These are phyloP conservation scores for Clivina fossor DNA, from an alignment of 2,888 invertebrate genomes.

Conservation along the genomic window DNA sequence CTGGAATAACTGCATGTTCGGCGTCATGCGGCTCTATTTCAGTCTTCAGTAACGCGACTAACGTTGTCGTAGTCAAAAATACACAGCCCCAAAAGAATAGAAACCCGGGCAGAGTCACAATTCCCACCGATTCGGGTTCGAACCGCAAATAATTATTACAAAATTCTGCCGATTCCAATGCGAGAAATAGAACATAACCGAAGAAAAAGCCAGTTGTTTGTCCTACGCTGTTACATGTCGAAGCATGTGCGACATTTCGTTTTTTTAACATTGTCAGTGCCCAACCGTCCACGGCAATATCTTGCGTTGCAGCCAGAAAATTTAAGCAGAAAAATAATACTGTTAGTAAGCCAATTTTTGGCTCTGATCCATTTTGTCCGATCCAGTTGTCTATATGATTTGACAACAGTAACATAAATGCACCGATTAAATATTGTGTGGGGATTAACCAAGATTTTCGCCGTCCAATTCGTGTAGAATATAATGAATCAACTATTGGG, in stretches of 20 bases:
- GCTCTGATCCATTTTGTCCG: conserved; percentile 61
- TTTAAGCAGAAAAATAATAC: conserved; percentile 87
- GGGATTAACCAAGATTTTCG: conserved; percentile 96
- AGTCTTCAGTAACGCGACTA: conserved; percentile 85
- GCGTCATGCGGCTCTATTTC: conserved; percentile 63
- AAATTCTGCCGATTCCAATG: conserved; percentile 93
- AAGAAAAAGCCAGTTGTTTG: conserved; percentile 97
- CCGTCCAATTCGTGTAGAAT: conserved; percentile 80
- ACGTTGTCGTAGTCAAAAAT: conserved; percentile 86
- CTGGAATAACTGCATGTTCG: conserved; percentile 50
- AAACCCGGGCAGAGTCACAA: conserved; percentile 67
- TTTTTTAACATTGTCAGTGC: conserved; percentile 97
- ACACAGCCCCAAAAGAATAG: conserved; percentile 93
- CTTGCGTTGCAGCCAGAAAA: conserved; percentile 97
- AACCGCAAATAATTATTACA: conserved; percentile 89
- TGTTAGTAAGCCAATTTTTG: conserved; percentile 79
- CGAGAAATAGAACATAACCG: conserved; percentile 95
- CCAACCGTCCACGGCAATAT: conserved; percentile 99
- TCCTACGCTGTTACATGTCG: conserved; percentile 98
- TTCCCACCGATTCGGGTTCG: conserved; percentile 65
- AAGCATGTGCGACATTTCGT: conserved; percentile 96
- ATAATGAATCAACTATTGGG: conserved; percentile 94
- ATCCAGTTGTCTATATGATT: conserved; percentile 74
- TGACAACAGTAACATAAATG: conserved; percentile 88
- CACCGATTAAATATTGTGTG: conserved; percentile 86